A percentile compares a stretch with the other conserved stretches of the same genome.
Conservation (phyloP, 2,888 invertebrate species). For the Lamellibrachia satsuma region DNA sequence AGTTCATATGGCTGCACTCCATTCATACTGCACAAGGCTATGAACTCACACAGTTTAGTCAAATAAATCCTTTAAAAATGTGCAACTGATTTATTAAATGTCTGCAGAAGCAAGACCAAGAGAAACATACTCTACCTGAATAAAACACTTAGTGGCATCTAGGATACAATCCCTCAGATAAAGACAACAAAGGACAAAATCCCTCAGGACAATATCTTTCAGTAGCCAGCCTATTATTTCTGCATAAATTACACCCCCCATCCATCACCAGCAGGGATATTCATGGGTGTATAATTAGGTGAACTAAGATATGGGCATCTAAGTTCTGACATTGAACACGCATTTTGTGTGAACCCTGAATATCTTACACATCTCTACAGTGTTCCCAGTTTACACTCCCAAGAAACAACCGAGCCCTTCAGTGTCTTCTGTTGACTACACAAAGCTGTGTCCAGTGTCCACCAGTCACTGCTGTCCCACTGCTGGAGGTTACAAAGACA, state of each 20-base stretch:
- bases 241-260: not conserved
- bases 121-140: not conserved
- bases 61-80: too few relatives aligned
- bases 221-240: not conserved
- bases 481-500: not conserved
- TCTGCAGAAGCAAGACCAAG: not conserved
- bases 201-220: not conserved
- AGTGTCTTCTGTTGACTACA: not conserved
- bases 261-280: not conserved
- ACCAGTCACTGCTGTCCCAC: not conserved
- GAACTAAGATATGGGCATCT: not conserved
- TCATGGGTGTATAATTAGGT: not conserved
- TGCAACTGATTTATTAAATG: too few relatives aligned
- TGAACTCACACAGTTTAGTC: too few relatives aligned
- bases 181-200: not conserved
- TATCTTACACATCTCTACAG: not conserved
- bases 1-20: too few relatives aligned
- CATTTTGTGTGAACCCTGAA: not conserved
- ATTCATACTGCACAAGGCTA: too few relatives aligned
- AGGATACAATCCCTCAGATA: not conserved
- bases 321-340: not conserved
- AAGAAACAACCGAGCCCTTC: not conserved
- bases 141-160: not conserved
- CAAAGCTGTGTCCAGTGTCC: not conserved
- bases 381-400: not conserved